phyloP scores from a whole-genome alignment of 2,888 invertebrate species.

The Noctua janthe region DNA sequence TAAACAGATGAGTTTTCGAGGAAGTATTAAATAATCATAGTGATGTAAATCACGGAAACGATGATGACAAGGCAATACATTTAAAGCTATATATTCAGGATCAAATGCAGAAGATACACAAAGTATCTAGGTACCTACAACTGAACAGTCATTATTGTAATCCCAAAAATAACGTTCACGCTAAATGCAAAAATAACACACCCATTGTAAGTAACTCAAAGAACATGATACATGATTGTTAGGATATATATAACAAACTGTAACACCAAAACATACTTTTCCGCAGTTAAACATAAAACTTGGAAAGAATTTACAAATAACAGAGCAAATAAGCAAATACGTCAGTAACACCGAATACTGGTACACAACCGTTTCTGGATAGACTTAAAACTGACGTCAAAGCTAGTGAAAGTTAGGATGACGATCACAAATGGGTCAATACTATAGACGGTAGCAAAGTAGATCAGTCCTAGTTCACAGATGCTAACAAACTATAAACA shows the following conservation, averaged over 20 bases:
- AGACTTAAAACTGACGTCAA: slow-evolving; percentile 21
- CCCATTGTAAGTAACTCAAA: background rate
- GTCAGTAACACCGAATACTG: slow-evolving; percentile 22
- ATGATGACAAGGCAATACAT: background rate
- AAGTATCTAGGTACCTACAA: background rate
- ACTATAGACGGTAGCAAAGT: slow-evolving; percentile 36
- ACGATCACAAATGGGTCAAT: slow-evolving; percentile 45
- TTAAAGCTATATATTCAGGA: background rate
- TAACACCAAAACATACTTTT: slow-evolving; percentile 21
- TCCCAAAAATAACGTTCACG: background rate
- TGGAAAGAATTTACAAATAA: slow-evolving; percentile 31
- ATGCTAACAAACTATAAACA: slow-evolving; percentile 58
- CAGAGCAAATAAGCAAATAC: slow-evolving; percentile 20
- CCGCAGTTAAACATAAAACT: slow-evolving; percentile 20
- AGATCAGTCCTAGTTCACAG: slow-evolving; percentile 30
- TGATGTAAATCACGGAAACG: background rate
- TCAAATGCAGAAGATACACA: slow-evolving; percentile 2
- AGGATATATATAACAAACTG: slow-evolving; percentile 20
- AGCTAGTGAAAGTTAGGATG: slow-evolving; percentile 20
- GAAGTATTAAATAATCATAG: slow-evolving; percentile 4
- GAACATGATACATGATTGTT: slow-evolving; percentile 2
- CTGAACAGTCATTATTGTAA: background rate
- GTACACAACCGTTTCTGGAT: slow-evolving; percentile 6
- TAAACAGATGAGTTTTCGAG: background rate
- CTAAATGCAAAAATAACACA: slow-evolving; percentile 8